These are phyloP conservation scores for Terrapene triunguis DNA, from an alignment of 2,113 vertebrate species.

Conservation along the genomic window DNA sequence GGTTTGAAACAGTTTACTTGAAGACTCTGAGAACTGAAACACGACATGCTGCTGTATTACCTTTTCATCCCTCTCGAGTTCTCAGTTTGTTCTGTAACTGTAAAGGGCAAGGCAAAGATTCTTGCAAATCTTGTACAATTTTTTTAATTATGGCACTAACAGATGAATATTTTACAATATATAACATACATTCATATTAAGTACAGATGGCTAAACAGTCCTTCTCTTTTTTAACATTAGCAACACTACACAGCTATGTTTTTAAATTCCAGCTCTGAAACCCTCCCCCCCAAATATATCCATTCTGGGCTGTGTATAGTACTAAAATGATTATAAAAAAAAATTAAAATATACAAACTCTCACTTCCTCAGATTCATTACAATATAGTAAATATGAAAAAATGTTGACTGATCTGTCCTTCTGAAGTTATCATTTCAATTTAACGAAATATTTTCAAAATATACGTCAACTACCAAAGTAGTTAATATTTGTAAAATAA, in stretches of 20 bases:
- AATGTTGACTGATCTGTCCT: conserved; percentile 28
- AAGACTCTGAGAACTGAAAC: neutral
- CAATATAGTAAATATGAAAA: conserved; percentile 50
- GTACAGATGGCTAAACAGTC: conserved; percentile 53
- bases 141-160: conserved; percentile 83
- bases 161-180: conserved; percentile 71
- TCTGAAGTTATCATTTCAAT: conserved; percentile 51
- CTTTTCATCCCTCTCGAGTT: neutral
- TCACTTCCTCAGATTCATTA: conserved; percentile 30
- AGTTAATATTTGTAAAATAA: conserved; percentile 29
- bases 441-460: conserved; percentile 52
- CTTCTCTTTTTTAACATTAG: neutral
- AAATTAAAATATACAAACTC: conserved; percentile 53
- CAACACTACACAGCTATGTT: conserved; percentile 12
- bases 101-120: neutral
- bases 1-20: neutral
- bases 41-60: neutral
- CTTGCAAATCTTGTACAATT: neutral
- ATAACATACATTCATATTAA: conserved; percentile 45
- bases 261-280: neutral
- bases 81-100: neutral
- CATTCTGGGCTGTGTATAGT: neutral
- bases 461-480: conserved; percentile 34
- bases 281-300: neutral
- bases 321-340: conserved; percentile 46